Percentiles rank a stretch among this genome's conserved stretches.
These are phyloP conservation scores for Natator depressus DNA, from an alignment of 2,113 vertebrate species.

Conservation along the genomic window DNA sequence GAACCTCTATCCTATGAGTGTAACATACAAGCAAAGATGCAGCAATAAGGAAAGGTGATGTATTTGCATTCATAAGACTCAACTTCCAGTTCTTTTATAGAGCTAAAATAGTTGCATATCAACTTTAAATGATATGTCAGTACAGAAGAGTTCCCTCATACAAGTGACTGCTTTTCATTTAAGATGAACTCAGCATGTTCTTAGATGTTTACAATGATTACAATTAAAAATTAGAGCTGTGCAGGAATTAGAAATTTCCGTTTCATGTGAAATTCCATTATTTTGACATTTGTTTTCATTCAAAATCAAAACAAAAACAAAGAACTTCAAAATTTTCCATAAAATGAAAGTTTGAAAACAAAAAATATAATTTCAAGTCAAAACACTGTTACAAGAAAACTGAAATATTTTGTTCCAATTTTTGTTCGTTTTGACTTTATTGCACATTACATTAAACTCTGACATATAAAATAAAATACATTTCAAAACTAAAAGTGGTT, in stretches of 20 bases:
- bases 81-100: not conserved
- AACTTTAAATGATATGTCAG: not conserved
- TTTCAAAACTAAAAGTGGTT: not conserved
- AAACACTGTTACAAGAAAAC: not conserved
- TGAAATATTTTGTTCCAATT: not conserved
- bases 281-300: not conserved
- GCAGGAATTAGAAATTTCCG: not conserved
- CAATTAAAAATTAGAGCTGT: not conserved
- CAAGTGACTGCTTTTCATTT: not conserved
- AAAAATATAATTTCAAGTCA: not conserved
- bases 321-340: not conserved
- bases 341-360: not conserved
- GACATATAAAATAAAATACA: not conserved
- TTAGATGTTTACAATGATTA: not conserved
- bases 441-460: not conserved
- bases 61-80: not conserved
- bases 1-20: accelerated
- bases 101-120: accelerated
- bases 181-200: not conserved
- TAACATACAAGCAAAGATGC: not conserved
- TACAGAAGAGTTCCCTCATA: not conserved
- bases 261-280: not conserved
- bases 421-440: not conserved
- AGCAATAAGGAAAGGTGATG: not conserved
- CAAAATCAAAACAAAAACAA: not conserved